Conservation (phyloP, 23 tunicate genomes). For the Phallusia fumigata region DNA sequence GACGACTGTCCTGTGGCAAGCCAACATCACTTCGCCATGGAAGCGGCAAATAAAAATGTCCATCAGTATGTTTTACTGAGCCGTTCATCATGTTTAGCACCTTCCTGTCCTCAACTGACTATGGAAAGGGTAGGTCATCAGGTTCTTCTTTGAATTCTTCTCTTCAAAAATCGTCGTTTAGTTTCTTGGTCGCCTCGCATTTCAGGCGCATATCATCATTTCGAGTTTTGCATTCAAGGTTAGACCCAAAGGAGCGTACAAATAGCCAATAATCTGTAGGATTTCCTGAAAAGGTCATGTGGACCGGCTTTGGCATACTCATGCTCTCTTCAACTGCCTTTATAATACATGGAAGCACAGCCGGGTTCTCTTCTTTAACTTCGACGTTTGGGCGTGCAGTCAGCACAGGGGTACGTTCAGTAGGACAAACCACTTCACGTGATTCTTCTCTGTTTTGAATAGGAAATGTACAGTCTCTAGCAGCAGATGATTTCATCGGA, state of each 20-base stretch:
- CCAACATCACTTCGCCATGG: no score
- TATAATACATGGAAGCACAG: conserved; percentile 8
- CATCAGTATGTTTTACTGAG: no score
- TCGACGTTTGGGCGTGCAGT: neutral
- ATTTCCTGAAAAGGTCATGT: conserved; percentile 17
- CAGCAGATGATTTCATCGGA: neutral
- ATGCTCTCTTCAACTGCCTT: conserved; percentile 25
- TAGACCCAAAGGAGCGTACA: conserved; percentile 5
- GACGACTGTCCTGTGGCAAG: no score
- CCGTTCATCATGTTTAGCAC: no score
- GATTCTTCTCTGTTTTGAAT: neutral
- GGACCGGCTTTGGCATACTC: conserved; percentile 13
- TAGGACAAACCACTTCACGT: neutral
- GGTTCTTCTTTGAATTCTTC: no score
- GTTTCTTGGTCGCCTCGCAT: no score
- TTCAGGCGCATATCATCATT: conserved; percentile 11
- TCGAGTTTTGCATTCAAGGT: neutral
- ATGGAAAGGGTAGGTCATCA: no score
- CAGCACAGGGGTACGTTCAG: neutral
- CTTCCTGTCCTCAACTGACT: no score
- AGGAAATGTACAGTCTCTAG: neutral
- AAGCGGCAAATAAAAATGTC: no score
- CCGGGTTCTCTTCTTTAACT: neutral
- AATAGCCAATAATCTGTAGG: conserved; percentile 22
- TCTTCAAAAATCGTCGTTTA: no score